These are phyloP conservation scores for Gnathonemus longibarbis DNA, from an alignment of 2,113 vertebrate species.

Conservation along the genomic window DNA sequence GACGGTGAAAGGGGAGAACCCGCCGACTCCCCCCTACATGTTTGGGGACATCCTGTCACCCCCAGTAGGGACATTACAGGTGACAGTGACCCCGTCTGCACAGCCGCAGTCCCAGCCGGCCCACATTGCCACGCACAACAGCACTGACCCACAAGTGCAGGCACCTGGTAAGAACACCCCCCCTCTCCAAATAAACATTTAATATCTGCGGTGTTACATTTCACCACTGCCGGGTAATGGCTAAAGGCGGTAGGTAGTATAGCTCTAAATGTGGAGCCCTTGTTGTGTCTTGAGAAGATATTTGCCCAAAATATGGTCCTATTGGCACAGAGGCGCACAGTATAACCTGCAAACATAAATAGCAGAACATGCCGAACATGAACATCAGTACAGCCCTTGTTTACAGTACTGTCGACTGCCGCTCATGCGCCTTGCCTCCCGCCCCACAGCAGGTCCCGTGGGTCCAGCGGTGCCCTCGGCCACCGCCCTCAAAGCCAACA, in stretches of 20 bases:
- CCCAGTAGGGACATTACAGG: slow-evolving; percentile 61
- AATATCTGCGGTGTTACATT: not conserved
- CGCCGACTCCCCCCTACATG: slow-evolving; percentile 74
- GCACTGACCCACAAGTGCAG: slow-evolving; percentile 25
- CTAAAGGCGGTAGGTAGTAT: not conserved
- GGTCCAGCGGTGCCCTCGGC: slow-evolving; percentile 32
- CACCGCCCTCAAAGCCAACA: slow-evolving; percentile 48
- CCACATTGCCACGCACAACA: not conserved
- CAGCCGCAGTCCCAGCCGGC: slow-evolving; percentile 26
- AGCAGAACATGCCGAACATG: not conserved
- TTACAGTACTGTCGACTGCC: not conserved
- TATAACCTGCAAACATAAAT: not conserved
- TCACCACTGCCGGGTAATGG: not conserved
- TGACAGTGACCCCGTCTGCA: slow-evolving; percentile 53
- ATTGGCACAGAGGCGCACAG: not conserved
- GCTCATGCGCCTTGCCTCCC: not conserved
- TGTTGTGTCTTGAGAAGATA: not conserved
- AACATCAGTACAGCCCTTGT: not conserved
- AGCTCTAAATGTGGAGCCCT: not conserved
- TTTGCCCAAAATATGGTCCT: not conserved
- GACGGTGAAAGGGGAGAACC: slow-evolving; percentile 69
- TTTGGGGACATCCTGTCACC: slow-evolving; percentile 69
- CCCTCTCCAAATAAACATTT: not conserved
- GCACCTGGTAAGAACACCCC: not conserved
- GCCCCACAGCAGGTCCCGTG: not conserved